Base-by-base conservation (phyloP, 2,888 invertebrate species). In the Diogma glabrata region DNA sequence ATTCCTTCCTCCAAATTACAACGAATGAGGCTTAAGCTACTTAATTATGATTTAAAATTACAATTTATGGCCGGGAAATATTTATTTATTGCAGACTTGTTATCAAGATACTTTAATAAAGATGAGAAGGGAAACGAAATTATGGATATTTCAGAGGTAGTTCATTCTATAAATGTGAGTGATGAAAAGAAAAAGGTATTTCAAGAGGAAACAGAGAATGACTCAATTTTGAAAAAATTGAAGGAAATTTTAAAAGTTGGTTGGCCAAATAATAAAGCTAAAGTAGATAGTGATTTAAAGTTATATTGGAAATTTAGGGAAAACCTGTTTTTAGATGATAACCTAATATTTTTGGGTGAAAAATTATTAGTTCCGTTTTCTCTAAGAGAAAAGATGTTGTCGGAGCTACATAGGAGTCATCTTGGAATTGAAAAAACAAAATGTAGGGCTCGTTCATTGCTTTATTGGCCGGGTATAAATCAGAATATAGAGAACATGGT, bases 391-490 rank as follows among this genome's bases (percentile, higher is more conserved):
- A 54, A 58, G 46, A 59, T 58, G 49, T 24, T 24, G 9, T 7
- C 5, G 24, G 9, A 7, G 9, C 9, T 60, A 22, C 60, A 61
- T 55, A 51, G 52, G 49, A 28, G 57, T 30, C 57, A 59, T 51
- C 51, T 59, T 26, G 60, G 60, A 14, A 53, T 60, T 17, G 57
- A 57, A 52, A 60, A 61, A 52, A 57, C 54, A 8, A 60, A 60
- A 53, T 16, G 46, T 9, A 57, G 57, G 52, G 60, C 59, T 8
- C 53, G 58, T 8, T 49, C 51, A 17, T 33, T 60, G 12, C 47
- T 60, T 26, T 58, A 60, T 51, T 60, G 61, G 58, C 61, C 59
- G n/a, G 23, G 54, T 7, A 53, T 60, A 8, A 53, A 57, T 28
- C 26, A 48, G 3, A 53, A 57, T 17, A 57, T 58, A 30, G 57